These are phyloP conservation scores for Drosophila villosipedis DNA, from an alignment of 2,888 invertebrate genomes.

Conservation along the genomic window DNA sequence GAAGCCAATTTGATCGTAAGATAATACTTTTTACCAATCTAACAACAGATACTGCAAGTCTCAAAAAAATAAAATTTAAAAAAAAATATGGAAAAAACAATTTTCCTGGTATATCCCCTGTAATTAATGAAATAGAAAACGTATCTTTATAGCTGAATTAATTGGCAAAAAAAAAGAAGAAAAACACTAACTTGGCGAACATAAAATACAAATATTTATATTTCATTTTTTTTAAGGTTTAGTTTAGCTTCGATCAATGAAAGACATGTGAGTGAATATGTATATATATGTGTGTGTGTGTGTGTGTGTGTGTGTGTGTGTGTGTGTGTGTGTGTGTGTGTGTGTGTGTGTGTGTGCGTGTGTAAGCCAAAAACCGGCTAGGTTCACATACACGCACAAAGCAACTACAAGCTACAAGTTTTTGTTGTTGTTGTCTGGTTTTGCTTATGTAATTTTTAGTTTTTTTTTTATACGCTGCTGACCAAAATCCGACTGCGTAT, in stretches of 20 bases:
- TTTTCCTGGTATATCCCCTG: slow-evolving; percentile 8
- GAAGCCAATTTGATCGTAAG: neutral
- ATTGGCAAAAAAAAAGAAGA: slow-evolving; percentile 9
- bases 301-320: neutral
- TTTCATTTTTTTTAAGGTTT: slow-evolving; percentile 23
- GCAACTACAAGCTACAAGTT: slow-evolving; percentile 17
- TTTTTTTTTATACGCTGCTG: slow-evolving; percentile 35
- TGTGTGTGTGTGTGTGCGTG: slow-evolving; percentile 9
- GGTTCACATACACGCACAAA: slow-evolving; percentile 32
- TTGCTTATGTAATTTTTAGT: slow-evolving; percentile 46
- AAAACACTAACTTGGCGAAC: slow-evolving; percentile 10
- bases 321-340: slow-evolving; percentile 6
- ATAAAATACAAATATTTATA: slow-evolving; percentile 28
- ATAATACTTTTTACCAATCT: neutral
- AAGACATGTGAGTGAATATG: slow-evolving; percentile 5
- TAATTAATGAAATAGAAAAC: slow-evolving; percentile 13
- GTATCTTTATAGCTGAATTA: neutral
- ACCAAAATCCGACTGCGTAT: slow-evolving; percentile 43
- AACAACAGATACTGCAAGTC: neutral
- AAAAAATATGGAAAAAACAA: neutral
- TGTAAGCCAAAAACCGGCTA: slow-evolving; percentile 60
- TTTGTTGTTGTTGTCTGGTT: slow-evolving; percentile 25
- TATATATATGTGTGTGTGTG: neutral
- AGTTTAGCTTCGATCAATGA: slow-evolving; percentile 59
- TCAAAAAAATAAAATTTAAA: too few species aligned